phyloP scores from a whole-genome alignment of 1,140 invertebrate species.

The Pteromalus puparum region DNA sequence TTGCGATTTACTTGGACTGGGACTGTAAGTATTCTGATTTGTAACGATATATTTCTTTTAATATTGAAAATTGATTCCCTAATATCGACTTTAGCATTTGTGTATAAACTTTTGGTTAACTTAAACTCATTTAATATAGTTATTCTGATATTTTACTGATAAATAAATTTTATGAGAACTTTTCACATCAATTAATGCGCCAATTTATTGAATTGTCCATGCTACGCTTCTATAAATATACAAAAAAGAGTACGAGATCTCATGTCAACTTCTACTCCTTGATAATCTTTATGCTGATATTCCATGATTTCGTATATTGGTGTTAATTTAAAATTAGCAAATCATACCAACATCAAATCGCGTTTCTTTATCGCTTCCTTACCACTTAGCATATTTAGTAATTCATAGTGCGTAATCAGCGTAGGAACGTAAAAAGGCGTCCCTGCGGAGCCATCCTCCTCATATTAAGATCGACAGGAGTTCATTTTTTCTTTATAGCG shows the following conservation, averaged over 20 bases:
- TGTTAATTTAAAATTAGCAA: slow-evolving; percentile 1
- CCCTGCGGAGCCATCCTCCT: slow-evolving; percentile 25
- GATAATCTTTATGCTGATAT: slow-evolving; percentile 37
- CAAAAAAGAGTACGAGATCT: slow-evolving; percentile 49
- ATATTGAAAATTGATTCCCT: background rate
- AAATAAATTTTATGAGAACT: slow-evolving; percentile 28
- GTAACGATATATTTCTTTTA: slow-evolving; percentile 20
- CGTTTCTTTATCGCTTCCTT: slow-evolving; percentile 23
- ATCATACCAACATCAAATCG: slow-evolving; percentile 12
- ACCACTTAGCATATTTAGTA: slow-evolving; percentile 41
- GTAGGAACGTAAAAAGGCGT: slow-evolving; percentile 52
- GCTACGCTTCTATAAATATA: slow-evolving; percentile 49
- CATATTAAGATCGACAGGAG: slow-evolving; percentile 36
- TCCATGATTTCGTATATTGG: slow-evolving; percentile 4
- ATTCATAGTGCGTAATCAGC: slow-evolving; percentile 51
- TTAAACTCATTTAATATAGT: slow-evolving; percentile 26
- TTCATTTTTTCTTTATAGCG: slow-evolving; percentile 39
- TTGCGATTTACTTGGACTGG: slow-evolving; percentile 9
- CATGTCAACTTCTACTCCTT: slow-evolving; percentile 25
- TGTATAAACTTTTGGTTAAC: slow-evolving; percentile 7
- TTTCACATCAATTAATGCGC: slow-evolving; percentile 31
- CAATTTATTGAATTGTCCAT: slow-evolving; percentile 23
- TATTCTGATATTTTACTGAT: slow-evolving; percentile 13
- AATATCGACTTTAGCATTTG: slow-evolving; percentile 33
- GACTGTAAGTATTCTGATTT: background rate